Evolutionary conservation across 2,888 invertebrate genomes (phyloP).

Genomic region (Seira musarum): DNA sequence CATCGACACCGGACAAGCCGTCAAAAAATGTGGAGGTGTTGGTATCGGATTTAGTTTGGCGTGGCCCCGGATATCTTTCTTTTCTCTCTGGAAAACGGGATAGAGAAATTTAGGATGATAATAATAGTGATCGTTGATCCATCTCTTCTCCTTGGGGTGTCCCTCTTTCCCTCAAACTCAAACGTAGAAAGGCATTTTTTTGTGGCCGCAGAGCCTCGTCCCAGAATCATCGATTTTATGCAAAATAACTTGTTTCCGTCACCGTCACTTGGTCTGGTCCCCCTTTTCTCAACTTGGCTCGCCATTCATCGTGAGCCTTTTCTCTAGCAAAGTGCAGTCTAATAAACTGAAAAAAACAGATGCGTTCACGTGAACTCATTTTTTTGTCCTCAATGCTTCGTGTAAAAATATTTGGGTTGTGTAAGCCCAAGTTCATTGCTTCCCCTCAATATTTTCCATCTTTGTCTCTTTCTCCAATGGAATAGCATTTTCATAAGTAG

Average conservation of each 20-base stretch:
- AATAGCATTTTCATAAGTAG: too few relatives aligned
- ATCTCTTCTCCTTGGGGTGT: constrained; percentile 49
- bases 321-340: neutral
- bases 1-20: neutral
- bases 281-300: neutral
- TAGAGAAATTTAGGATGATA: neutral
- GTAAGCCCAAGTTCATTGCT: neutral
- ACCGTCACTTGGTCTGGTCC: constrained; percentile 30
- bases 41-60: neutral
- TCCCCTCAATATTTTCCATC: neutral
- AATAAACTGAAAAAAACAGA: neutral
- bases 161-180: constrained; percentile 44
- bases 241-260: too few relatives aligned
- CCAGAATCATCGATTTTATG: too few relatives aligned
- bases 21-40: neutral
- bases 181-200: constrained; percentile 36
- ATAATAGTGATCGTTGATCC: constrained; percentile 40
- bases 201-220: constrained; percentile 50
- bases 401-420: neutral
- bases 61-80: too few relatives aligned
- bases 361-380: too few relatives aligned
- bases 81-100: neutral
- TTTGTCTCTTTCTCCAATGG: too few relatives aligned
- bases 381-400: neutral
- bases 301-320: neutral